Evolutionary conservation across 2,888 invertebrate species (phyloP), one percentile per base, ranked within the genome.

Genomic region (Rhagonycha fulva): DNA sequence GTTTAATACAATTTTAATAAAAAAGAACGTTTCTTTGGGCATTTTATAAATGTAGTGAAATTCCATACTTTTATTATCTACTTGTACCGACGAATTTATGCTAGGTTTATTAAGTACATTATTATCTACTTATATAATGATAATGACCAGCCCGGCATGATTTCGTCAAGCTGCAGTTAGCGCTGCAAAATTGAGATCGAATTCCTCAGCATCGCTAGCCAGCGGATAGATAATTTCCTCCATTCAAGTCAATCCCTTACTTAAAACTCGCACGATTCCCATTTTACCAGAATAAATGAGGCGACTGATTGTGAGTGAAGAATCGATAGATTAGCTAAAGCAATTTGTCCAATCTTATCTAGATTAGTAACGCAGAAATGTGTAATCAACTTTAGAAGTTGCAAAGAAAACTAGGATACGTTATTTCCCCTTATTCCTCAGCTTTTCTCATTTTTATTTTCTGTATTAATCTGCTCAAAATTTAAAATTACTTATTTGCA

Each of bases 1-100:
- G 85, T 87, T 87, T 87, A 87, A 87, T 86, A 87, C 86, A 84
- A 87, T 87, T 87, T 87, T 86, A 86, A 86, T 87, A 87, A 86
- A 86, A 75, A 84, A 80, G 81, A 81, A 84, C 75, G 85, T 85
- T 86, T 86, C 86, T 86, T 87, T 87, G 87, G 87, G 87, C 87
- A 87, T 86, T 86, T 86, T 86, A 82, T 83, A 82, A 81, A 78
- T 79, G 78, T 83, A 83, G 82, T 81, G 80, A 79, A 78, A 32
- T 74, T 76, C 73, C 68, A 69, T 72, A 74, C 30, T 77, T 77
- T 72, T 75, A 71, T 77, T 77, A 74, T 69, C 66, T 69, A 66
- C 62, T 74, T 76, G 68, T 76, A 76, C 14, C 23, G 62, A 75
- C 71, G 72, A 77, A 75, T 66, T 77, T 71, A 70, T 77, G 77